These are phyloP conservation scores for Cephus spinipes DNA, from an alignment of 2,888 invertebrate species.

Conservation along the genomic window DNA sequence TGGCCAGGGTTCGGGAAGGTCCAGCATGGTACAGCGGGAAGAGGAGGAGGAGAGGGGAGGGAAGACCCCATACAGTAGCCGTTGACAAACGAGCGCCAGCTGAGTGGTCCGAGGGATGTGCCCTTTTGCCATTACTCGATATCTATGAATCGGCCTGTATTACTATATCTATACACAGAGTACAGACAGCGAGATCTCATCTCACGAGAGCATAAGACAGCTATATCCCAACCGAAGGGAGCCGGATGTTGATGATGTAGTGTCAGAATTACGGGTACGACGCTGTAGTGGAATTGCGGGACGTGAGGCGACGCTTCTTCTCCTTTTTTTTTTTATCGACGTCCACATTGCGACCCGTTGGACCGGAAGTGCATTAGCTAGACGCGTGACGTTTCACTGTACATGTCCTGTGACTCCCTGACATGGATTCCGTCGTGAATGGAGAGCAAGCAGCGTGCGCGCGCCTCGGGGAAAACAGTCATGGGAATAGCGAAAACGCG, in stretches of 20 bases:
- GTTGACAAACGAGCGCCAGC: slow-evolving; percentile 41
- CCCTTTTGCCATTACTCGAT: not conserved
- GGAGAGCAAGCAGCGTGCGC: not conserved
- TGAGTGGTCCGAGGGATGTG: slow-evolving; percentile 14
- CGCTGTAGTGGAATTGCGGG: not conserved
- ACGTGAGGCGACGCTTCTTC: not conserved
- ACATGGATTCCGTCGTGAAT: not conserved
- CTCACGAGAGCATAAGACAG: not conserved
- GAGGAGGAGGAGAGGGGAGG: too few relatives aligned
- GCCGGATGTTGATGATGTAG: not conserved
- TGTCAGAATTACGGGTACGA: not conserved
- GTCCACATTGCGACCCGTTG: not conserved
- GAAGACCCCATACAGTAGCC: slow-evolving; percentile 29
- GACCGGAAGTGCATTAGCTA: not conserved
- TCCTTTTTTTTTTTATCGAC: not conserved
- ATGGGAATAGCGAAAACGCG: not conserved
- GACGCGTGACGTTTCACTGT: not conserved
- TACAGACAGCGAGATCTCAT: not conserved
- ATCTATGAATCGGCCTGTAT: not conserved
- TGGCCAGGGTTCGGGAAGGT: not conserved
- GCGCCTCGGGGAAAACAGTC: not conserved
- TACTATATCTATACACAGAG: not conserved
- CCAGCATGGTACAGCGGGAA: not conserved
- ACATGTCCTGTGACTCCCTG: not conserved
- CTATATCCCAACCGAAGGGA: not conserved